These are phyloP conservation scores for Lithophane ornitopus DNA, from an alignment of 2,888 invertebrate species.

Conservation along the genomic window DNA sequence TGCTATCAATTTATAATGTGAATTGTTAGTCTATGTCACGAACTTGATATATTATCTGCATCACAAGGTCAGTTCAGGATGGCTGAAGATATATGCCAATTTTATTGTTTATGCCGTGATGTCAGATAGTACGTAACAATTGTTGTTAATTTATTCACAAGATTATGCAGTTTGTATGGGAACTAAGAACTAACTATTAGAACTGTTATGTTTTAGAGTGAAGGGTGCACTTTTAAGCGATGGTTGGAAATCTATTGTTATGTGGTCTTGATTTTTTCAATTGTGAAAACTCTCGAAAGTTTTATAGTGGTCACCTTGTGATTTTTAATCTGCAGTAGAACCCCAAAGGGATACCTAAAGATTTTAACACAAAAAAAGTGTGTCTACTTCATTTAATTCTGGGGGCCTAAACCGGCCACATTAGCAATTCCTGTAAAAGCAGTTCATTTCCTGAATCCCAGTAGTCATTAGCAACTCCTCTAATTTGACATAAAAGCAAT, in stretches of 20 bases:
- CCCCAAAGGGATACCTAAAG: no score
- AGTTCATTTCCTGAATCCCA: no score
- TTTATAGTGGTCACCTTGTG: neutral
- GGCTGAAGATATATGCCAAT: slow-evolving; percentile 35
- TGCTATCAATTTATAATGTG: slow-evolving; percentile 35
- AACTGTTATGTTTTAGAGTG: neutral
- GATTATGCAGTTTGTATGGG: slow-evolving; percentile 26
- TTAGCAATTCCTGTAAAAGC: no score
- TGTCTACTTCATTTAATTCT: no score
- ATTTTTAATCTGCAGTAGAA: no score
- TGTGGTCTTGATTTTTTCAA: no score
- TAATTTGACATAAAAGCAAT: no score
- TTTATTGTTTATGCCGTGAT: slow-evolving; percentile 41
- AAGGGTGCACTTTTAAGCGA: slow-evolving; percentile 1
- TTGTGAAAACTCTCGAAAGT: neutral
- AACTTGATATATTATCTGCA: slow-evolving; percentile 51
- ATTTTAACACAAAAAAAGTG: no score
- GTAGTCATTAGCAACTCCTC: no score
- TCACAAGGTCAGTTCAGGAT: slow-evolving; percentile 56
- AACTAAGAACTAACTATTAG: neutral
- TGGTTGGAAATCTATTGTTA: neutral
- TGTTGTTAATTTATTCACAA: slow-evolving; percentile 44
- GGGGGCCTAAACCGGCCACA: no score
- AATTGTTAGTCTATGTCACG: slow-evolving; percentile 55
- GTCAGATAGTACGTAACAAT: slow-evolving; percentile 29